Evolutionary conservation across 2,888 invertebrate species (phyloP).

Genomic region (Aplocera efformata): DNA sequence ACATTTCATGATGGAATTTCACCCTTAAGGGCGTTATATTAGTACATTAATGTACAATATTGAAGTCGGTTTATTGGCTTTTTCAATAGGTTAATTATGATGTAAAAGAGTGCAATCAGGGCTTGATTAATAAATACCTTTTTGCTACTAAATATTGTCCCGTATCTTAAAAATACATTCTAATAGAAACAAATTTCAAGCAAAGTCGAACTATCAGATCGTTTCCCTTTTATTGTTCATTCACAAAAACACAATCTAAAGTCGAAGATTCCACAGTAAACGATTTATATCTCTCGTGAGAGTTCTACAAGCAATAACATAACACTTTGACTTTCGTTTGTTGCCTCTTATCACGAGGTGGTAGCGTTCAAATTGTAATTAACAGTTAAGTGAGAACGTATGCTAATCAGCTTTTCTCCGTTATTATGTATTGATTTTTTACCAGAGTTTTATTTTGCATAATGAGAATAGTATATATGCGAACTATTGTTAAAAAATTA

Average conservation of each 20-base stretch:
- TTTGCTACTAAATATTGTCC: too few species aligned
- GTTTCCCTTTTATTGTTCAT: constrained; percentile 4
- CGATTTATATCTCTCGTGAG: constrained; percentile 18
- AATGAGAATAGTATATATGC: constrained; percentile 4
- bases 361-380: constrained; percentile 16
- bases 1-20: too few species aligned
- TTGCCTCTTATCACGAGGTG: constrained; percentile 3
- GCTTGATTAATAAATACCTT: too few species aligned
- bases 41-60: too few species aligned
- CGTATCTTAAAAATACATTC: too few species aligned
- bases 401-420: constrained; percentile 41
- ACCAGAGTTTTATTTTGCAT: constrained; percentile 8
- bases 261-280: constrained; percentile 2
- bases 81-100: too few species aligned
- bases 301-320: constrained; percentile 16
- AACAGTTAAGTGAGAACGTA: constrained; percentile 34
- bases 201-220: constrained; percentile 3
- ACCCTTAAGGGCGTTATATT: too few species aligned
- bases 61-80: too few species aligned
- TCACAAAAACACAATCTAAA: background rate
- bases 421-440: constrained; percentile 23
- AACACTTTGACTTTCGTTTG: constrained; percentile 21
- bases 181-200: too few species aligned
- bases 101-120: too few species aligned
- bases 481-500: too few species aligned